phyloP scores from a whole-genome alignment of 2,797 vertebrate species.

The Lacerta bilineata region DNA sequence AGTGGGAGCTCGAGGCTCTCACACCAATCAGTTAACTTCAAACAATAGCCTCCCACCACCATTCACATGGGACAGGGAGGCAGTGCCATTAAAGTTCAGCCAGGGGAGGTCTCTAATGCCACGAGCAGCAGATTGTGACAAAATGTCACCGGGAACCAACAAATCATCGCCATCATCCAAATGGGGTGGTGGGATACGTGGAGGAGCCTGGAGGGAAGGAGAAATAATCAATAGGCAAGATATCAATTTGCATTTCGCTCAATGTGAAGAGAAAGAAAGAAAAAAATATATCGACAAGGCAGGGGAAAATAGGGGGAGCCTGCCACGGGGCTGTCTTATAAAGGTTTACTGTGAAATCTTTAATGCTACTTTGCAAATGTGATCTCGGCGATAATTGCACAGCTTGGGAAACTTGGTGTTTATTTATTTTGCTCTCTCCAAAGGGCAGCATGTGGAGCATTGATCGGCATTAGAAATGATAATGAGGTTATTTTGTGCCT shows the following conservation, averaged over 20 bases:
- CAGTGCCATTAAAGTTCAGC: constrained; percentile 74
- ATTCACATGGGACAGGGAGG: constrained; percentile 60
- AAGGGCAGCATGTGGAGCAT: constrained; percentile 75
- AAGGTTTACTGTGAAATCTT: constrained; percentile 64
- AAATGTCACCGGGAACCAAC: constrained; percentile 66
- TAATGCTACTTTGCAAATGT: constrained; percentile 63
- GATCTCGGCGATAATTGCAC: constrained; percentile 60
- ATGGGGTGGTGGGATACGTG: neutral
- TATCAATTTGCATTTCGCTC: constrained; percentile 68
- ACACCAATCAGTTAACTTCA: constrained; percentile 76
- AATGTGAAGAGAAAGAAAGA: constrained; percentile 3
- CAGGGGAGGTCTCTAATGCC: constrained; percentile 72
- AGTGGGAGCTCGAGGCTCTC: constrained; percentile 68
- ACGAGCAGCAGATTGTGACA: constrained; percentile 70
- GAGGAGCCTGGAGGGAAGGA: constrained; percentile 10
- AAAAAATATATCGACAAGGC: constrained; percentile 49
- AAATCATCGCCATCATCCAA: neutral
- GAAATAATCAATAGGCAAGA: constrained; percentile 65
- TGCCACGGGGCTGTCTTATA: constrained; percentile 11
- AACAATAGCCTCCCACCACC: constrained; percentile 60
- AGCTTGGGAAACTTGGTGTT: constrained; percentile 55
- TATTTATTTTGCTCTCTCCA: constrained; percentile 60
- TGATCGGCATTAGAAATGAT: constrained; percentile 83
- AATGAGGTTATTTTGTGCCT: constrained; percentile 78
- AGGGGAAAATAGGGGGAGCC: neutral